Conservation (phyloP, 2,888 invertebrate species). For the Caenorhabditis macrosperma region DNA sequence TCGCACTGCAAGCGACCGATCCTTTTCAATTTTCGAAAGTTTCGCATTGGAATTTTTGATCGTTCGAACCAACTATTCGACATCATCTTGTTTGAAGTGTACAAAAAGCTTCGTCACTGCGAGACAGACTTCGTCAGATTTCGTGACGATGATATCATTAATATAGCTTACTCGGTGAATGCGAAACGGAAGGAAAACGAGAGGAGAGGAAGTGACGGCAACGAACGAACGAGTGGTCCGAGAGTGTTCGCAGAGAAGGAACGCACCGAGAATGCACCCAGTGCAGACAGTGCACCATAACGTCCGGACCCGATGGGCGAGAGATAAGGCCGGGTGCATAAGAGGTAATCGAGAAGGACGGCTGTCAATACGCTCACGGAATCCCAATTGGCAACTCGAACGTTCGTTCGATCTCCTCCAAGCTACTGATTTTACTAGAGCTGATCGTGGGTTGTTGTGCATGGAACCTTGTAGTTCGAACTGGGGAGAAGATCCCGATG, state of each 20-base stretch:
- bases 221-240: neutral
- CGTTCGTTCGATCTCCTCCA: too few relatives aligned
- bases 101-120: neutral
- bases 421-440: too few relatives aligned
- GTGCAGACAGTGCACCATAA: neutral
- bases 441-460: too few relatives aligned
- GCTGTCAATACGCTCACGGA: neutral
- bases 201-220: neutral
- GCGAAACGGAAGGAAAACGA: neutral
- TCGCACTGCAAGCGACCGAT: too few relatives aligned
- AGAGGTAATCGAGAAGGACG: too few relatives aligned
- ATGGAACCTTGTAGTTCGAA: too few relatives aligned
- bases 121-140: conserved; percentile 22
- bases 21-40: too few relatives aligned
- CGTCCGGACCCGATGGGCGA: neutral
- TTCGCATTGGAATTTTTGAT: too few relatives aligned
- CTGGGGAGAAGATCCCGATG: too few relatives aligned
- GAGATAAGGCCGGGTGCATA: neutral
- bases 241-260: neutral
- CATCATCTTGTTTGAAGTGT: neutral
- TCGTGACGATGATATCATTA: conserved; percentile 19
- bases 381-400: too few relatives aligned
- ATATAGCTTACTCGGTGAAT: neutral
- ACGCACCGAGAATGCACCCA: neutral
- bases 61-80: neutral